These are phyloP conservation scores for Dreissena rostriformis DNA, from an alignment of 1,140 invertebrate species.

Conservation along the genomic window DNA sequence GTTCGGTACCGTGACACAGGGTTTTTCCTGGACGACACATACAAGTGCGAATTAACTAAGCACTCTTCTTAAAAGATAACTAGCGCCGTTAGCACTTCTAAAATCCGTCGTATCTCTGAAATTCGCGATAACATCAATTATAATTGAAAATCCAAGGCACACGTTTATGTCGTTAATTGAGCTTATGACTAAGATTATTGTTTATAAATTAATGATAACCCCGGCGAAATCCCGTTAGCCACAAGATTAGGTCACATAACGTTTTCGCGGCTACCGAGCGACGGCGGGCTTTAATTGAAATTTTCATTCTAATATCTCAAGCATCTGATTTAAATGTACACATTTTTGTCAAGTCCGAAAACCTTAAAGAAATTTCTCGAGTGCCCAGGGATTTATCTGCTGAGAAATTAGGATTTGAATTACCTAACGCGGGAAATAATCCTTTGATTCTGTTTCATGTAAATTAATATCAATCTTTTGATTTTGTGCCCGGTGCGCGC, in stretches of 20 bases:
- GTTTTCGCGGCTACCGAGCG: conserved; percentile 1
- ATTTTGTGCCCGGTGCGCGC: conserved; percentile 21
- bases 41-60: neutral
- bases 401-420: conserved; percentile 50
- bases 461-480: conserved; percentile 49
- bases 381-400: conserved; percentile 33
- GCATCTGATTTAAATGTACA: conserved; percentile 43
- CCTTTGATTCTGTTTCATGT: conserved; percentile 19
- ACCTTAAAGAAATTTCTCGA: conserved; percentile 26
- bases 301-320: conserved; percentile 41
- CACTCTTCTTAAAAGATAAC: neutral
- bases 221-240: neutral
- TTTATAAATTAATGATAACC: conserved; percentile 34
- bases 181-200: conserved; percentile 23
- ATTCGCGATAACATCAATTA: neutral
- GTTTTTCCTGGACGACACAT: no score
- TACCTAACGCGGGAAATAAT: conserved; percentile 19
- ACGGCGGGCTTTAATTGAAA: conserved; percentile 46
- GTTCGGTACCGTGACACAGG: no score
- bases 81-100: neutral
- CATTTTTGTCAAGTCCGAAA: conserved; percentile 28
- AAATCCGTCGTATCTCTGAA: neutral
- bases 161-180: conserved; percentile 16
- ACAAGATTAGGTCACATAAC: neutral
- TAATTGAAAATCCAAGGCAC: conserved; percentile 2